Conservation (phyloP, 2,113 vertebrate species). For the Myiagra hebetior region DNA sequence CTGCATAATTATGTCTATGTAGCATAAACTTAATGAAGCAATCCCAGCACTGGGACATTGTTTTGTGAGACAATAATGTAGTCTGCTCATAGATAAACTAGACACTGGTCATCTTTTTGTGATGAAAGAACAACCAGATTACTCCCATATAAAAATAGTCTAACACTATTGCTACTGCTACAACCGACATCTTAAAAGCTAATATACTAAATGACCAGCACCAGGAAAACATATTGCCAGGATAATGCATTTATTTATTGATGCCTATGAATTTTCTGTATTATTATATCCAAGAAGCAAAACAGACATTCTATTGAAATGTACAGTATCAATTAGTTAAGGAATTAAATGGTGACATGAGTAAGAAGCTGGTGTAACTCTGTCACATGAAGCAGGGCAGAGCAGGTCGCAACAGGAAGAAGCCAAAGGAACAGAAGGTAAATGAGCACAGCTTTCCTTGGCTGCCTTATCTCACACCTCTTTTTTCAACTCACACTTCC, state of each 20-base stretch:
- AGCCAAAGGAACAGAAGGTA: slow-evolving; percentile 2
- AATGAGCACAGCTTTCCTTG: background rate
- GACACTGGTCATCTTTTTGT: slow-evolving; percentile 11
- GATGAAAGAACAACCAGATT: background rate
- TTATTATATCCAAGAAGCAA: background rate
- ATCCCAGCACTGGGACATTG: slow-evolving; percentile 5
- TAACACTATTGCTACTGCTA: background rate
- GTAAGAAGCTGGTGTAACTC: background rate
- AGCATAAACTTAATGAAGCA: slow-evolving; percentile 50
- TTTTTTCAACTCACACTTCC: background rate
- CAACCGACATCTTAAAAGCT: background rate
- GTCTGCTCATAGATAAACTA: slow-evolving; percentile 30
- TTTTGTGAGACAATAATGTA: slow-evolving; percentile 16
- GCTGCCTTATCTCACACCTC: background rate
- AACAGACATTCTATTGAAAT: background rate
- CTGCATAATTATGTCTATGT: slow-evolving; percentile 33
- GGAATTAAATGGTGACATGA: background rate
- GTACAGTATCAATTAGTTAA: background rate
- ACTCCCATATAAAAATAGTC: background rate
- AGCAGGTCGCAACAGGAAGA: background rate
- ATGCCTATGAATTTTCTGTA: background rate
- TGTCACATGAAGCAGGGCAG: background rate
- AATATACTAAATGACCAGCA: background rate
- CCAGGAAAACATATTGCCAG: background rate
- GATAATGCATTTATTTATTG: background rate